Evolutionary conservation across 2,113 vertebrate species (phyloP).

Genomic region (Podarcis cretensis): DNA sequence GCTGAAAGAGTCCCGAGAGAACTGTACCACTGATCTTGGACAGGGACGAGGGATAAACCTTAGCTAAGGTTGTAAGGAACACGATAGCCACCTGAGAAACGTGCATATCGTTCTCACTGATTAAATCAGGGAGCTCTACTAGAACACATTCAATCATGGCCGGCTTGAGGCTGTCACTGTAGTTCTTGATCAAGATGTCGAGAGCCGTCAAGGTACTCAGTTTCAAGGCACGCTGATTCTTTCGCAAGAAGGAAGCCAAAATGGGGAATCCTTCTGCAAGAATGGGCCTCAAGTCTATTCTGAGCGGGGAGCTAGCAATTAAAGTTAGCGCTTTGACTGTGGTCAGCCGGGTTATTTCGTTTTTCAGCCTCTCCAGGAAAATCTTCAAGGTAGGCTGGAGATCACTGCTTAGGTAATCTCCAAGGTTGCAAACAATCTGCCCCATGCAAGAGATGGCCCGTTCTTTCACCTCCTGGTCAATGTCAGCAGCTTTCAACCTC

Average conservation of each 20-base stretch:
- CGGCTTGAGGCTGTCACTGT: constrained; percentile 83
- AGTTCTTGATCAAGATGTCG: constrained; percentile 84
- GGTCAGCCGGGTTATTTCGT: constrained; percentile 92
- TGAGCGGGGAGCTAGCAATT: constrained; percentile 83
- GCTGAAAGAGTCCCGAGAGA: constrained; percentile 80
- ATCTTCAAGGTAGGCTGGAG: constrained; percentile 85
- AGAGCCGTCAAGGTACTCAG: constrained; percentile 85
- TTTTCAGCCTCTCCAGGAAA: constrained; percentile 90
- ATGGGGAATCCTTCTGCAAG: constrained; percentile 85
- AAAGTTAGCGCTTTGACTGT: constrained; percentile 86
- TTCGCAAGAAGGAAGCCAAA: constrained; percentile 89
- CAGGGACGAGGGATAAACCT: constrained; percentile 82
- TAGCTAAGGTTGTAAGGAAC: constrained; percentile 85
- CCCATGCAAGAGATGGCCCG: constrained; percentile 93
- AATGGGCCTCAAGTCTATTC: constrained; percentile 83
- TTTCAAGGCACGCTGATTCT: constrained; percentile 90
- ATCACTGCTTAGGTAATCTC: constrained; percentile 84
- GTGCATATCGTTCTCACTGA: constrained; percentile 91
- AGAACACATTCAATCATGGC: constrained; percentile 81
- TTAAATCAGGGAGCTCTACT: constrained; percentile 83
- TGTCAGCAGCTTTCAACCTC: constrained; percentile 89
- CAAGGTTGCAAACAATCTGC: constrained; percentile 85
- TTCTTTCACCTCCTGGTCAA: constrained; percentile 96
- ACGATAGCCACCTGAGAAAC: constrained; percentile 88
- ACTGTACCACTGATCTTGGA: constrained; percentile 80